Evolutionary conservation across 92 coral and sea anemone genomes (phyloP), one percentile per base, ranked within the genome.

Genomic region (Galaxea fascicularis): DNA sequence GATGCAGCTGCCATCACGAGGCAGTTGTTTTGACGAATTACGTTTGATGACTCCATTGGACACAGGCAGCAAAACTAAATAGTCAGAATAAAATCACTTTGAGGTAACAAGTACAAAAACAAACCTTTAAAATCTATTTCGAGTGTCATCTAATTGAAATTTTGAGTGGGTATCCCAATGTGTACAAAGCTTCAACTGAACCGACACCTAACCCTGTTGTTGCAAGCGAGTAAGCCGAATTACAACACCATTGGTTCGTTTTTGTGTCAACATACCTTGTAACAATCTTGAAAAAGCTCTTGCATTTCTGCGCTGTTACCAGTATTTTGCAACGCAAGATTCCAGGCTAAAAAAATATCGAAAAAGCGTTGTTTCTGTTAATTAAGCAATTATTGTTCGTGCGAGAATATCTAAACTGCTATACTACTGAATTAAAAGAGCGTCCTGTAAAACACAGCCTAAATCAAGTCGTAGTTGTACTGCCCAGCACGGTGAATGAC

Each of bases 1-100:
- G 93, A 90, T 20, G 98, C 96, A 15, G 98, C 95, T 11, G 99
- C 98, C 99, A 96, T 96, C 29, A 96, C 85, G 11, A 95, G 95
- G 27, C 98, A 94, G 76, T 92, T 94, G 76, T 96, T 96, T 82
- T 96, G 99, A 54, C 98, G 93, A 39, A 89, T 53, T 45, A 92
- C 30, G 76, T 92, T 92, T 66, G 98, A 69, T 47, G 90, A 71
- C 22, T 96, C 99, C 85, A 85, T 85, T 26, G 96, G 98, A 67
- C 96, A 94, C 47, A 96, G 77, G 78, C 90, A 86, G 70, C 98
- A 97, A 90, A 96, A 94, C 98, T 96, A 58, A n/a, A 67, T 17
- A 58, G 39, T 62, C 35, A 6, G 1, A 58, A 8, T 4, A 45
- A 18, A 35, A 39, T 20, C 14, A 70, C 22, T n/a, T 20, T 13